Evolutionary conservation across 2,888 invertebrate species (phyloP).

Genomic region (Kuschelorhynchus macadamiae): DNA sequence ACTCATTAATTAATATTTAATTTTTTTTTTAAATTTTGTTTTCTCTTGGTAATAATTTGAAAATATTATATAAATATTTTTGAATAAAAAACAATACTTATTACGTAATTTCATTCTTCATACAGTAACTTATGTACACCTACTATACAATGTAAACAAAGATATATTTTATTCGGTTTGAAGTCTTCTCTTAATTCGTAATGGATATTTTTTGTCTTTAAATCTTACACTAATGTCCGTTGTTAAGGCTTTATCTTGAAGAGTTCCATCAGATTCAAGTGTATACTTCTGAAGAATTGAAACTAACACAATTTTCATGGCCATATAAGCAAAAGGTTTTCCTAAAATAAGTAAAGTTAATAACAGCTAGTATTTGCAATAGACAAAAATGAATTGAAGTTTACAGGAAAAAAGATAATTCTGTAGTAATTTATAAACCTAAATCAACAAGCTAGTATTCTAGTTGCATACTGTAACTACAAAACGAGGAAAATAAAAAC

Average conservation of each 20-base stretch:
- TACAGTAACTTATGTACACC: too few relatives aligned
- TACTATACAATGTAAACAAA: slow-evolving; percentile 1
- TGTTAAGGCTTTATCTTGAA: slow-evolving; percentile 53
- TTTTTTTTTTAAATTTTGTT: too few relatives aligned
- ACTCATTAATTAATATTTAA: too few relatives aligned
- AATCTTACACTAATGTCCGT: slow-evolving; percentile 55
- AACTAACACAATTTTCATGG: slow-evolving; percentile 45
- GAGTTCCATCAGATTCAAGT: slow-evolving; percentile 54
- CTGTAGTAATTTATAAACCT: too few relatives aligned
- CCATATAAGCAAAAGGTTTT: slow-evolving; percentile 47
- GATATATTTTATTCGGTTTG: neutral
- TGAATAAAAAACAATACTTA: too few relatives aligned
- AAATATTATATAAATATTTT: too few relatives aligned
- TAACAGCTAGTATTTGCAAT: neutral
- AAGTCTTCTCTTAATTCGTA: slow-evolving; percentile 30
- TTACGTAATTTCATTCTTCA: too few relatives aligned
- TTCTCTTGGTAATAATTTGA: too few relatives aligned
- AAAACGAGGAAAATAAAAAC: too few relatives aligned
- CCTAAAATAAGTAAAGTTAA: slow-evolving; percentile 27
- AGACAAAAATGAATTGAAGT: slow-evolving; percentile 5
- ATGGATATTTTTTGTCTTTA: slow-evolving; percentile 30
- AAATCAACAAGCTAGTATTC: too few relatives aligned
- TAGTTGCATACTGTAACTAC: too few relatives aligned
- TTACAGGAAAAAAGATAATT: slow-evolving; percentile 1
- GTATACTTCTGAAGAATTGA: slow-evolving; percentile 47